A percentile compares a stretch with the other conserved stretches of the same genome.
phyloP scores from a whole-genome alignment of 2,113 vertebrate genomes.

The Lanius collurio region DNA sequence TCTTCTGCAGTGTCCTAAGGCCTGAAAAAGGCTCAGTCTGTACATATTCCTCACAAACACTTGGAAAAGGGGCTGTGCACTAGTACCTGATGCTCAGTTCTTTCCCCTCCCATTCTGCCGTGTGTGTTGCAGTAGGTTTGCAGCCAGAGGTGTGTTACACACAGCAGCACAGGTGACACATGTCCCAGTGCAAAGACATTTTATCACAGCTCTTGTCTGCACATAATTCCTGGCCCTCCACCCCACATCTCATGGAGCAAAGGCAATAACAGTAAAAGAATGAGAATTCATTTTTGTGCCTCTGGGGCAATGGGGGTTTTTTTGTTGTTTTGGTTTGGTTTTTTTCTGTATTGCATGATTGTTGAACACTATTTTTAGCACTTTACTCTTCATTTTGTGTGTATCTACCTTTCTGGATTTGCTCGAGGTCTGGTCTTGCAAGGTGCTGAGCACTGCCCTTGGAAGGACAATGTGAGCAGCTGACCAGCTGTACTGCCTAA shows the following conservation, averaged over 20 bases:
- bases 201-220: accelerated
- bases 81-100: neutral
- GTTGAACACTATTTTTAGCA: neutral
- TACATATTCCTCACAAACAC: accelerated
- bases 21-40: neutral
- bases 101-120: neutral
- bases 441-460: neutral
- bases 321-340: neutral
- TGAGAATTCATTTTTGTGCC: neutral
- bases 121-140: neutral
- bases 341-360: neutral
- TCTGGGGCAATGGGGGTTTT: neutral
- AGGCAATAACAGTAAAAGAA: neutral
- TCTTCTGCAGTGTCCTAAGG: neutral
- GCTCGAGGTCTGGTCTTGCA: neutral
- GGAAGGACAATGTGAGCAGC: neutral
- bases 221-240: accelerated
- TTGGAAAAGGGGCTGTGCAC: neutral
- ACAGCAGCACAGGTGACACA: accelerated
- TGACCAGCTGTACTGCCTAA: neutral
- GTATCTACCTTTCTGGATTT: neutral
- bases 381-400: neutral
- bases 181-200: too few relatives aligned
- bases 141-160: neutral
- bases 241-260: neutral